Conservation (phyloP, 2,888 invertebrate genomes). For the Drosophila bunnanda region DNA sequence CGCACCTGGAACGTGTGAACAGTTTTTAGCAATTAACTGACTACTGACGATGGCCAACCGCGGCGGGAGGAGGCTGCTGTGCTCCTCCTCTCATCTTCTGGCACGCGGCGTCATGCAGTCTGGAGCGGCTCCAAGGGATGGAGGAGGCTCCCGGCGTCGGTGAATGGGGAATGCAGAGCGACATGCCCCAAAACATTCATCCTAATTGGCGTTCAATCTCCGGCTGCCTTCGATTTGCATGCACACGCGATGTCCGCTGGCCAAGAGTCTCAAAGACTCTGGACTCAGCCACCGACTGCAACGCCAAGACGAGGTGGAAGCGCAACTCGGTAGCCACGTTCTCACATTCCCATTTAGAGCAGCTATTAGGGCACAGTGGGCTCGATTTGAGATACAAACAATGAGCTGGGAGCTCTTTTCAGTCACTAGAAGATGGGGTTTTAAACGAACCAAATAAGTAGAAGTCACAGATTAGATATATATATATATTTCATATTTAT, state of each 20-base stretch:
- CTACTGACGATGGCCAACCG: conserved; percentile 37
- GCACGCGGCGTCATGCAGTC: conserved; percentile 78
- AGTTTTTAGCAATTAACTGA: conserved; percentile 79
- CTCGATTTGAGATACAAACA: too few relatives aligned
- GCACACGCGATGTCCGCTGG: conserved; percentile 67
- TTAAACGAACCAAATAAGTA: too few relatives aligned
- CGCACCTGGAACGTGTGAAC: conserved; percentile 76
- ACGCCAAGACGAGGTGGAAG: conserved; percentile 8
- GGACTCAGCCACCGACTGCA: neutral
- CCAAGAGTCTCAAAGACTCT: too few relatives aligned
- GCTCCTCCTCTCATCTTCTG: conserved; percentile 10
- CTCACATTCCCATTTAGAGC: conserved; percentile 47
- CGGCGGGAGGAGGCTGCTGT: conserved; percentile 5
- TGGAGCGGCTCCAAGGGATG: conserved; percentile 54
- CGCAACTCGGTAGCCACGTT: conserved; percentile 49
- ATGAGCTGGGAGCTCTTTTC: neutral
- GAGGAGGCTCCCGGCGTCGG: neutral
- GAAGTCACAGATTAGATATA: neutral
- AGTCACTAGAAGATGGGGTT: neutral
- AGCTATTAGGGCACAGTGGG: conserved; percentile 50
- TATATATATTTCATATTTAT: neutral
- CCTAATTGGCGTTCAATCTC: conserved; percentile 85
- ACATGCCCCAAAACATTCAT: conserved; percentile 84
- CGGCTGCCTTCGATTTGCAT: conserved; percentile 72
- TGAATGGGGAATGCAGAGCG: conserved; percentile 38